Conservation (phyloP, 2,888 invertebrate genomes). For the Alloscopus bannaensis region DNA sequence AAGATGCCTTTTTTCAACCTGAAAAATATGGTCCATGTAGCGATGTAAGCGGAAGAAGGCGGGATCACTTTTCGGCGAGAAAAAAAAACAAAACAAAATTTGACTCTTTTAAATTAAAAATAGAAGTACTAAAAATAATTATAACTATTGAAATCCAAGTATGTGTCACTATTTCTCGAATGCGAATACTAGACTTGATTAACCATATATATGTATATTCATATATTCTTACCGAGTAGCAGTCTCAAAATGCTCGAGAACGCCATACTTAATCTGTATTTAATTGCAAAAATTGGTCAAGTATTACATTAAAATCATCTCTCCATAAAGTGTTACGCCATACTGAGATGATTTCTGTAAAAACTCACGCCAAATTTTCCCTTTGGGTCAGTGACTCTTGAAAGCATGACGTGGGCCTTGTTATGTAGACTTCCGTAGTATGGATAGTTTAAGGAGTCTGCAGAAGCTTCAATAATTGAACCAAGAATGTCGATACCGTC, state of each 20-base stretch:
- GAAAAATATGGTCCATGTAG: neutral
- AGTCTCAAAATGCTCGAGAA: constrained; percentile 74
- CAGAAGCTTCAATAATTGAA: constrained; percentile 69
- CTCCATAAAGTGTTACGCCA: too few relatives aligned
- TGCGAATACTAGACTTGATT: too few relatives aligned
- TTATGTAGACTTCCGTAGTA: constrained; percentile 74
- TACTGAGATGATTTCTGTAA: neutral
- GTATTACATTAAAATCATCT: neutral
- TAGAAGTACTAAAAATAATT: too few relatives aligned
- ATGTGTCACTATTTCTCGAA: too few relatives aligned
- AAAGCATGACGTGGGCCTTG: constrained; percentile 73
- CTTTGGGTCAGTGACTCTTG: constrained; percentile 73
- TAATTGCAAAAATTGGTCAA: neutral
- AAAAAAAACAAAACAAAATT: too few relatives aligned
- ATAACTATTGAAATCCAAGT: too few relatives aligned
- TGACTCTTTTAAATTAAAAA: too few relatives aligned
- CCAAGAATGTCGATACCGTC: constrained; percentile 71
- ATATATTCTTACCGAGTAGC: too few relatives aligned
- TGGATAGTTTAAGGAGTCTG: constrained; percentile 67
- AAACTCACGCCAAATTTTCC: constrained; percentile 73
- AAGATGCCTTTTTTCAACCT: too few relatives aligned
- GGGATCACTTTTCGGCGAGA: constrained; percentile 71
- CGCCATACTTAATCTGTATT: constrained; percentile 72
- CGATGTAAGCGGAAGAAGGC: constrained; percentile 73
- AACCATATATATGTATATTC: too few relatives aligned